phyloP scores from a whole-genome alignment of 2,113 vertebrate genomes.

The Ammodytes dubius region DNA sequence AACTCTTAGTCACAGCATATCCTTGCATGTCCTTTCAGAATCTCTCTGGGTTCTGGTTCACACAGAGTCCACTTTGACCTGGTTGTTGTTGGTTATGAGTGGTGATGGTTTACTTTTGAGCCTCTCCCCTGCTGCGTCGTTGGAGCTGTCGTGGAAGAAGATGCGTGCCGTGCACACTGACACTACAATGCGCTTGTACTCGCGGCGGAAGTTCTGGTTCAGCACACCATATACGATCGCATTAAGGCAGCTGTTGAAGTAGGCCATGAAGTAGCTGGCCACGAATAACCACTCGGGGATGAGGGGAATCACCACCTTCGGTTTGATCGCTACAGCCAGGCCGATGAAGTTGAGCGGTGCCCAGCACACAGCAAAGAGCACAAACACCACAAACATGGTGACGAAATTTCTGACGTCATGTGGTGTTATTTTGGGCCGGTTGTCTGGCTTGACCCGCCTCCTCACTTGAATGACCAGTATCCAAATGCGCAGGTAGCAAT shows the following conservation, averaged over 20 bases:
- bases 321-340: slow-evolving; percentile 92
- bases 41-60: slow-evolving; percentile 75
- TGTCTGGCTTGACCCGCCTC: slow-evolving; percentile 91
- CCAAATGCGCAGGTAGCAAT: slow-evolving; percentile 98
- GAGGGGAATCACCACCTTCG: slow-evolving; percentile 85
- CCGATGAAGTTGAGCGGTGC: slow-evolving; percentile 96
- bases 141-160: slow-evolving; percentile 93
- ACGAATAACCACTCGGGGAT: slow-evolving; percentile 98
- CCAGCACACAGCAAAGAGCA: slow-evolving; percentile 98
- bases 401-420: slow-evolving; percentile 96
- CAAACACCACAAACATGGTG: slow-evolving; percentile 98
- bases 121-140: slow-evolving; percentile 87
- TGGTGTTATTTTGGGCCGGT: slow-evolving; percentile 90
- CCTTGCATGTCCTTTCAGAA: background rate
- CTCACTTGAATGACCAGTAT: slow-evolving; percentile 94
- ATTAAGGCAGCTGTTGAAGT: slow-evolving; percentile 99
- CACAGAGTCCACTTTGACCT: slow-evolving; percentile 93
- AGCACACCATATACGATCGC: slow-evolving; percentile 96
- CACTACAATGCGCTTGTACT: slow-evolving; percentile 94
- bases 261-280: slow-evolving; percentile 97
- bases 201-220: slow-evolving; percentile 97
- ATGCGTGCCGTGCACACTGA: slow-evolving; percentile 90
- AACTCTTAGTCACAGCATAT: slow-evolving; percentile 27
- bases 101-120: slow-evolving; percentile 94
- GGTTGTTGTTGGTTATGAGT: slow-evolving; percentile 91